Base-by-base conservation (phyloP, 2,888 invertebrate species). In the Sipha maydis region DNA sequence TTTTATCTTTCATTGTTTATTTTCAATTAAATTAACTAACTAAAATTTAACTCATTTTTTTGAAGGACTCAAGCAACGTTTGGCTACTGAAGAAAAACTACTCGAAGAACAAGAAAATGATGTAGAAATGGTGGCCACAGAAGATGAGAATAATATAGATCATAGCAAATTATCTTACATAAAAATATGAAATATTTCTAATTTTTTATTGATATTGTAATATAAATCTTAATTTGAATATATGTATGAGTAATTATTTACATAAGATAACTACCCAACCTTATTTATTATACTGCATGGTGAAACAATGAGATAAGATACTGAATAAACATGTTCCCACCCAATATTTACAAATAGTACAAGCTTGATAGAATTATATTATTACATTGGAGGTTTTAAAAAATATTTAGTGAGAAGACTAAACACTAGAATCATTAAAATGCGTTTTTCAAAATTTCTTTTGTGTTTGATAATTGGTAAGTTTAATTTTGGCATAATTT, bases 31-130 rank as follows among this genome's bases (percentile, higher is more conserved):
- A 48, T 48, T 8, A 14, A 14, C 14, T 11, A 48, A 14, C 48
- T 48, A 48, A 48, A 48, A 48, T 11, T 14, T 48, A 11, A 48
- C 48, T 48, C 0, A 14, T 48, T 48, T 48, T 54, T 73, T 21
- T 54, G 17, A 1, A 88, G 88, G 88, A 61, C 88, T 88, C 21
- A 88, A 88, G 48, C 88, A 88, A 76, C 88, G 88, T 88, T 82
- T 88, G 67, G 82, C 75, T 17, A 88, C 82, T 67, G 88, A 88
- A 88, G 88, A 88, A 88, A 88, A 88, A 88, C 48, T 88, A 34
- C 88, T 88, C 0, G 88, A 88, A 75, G 73, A 88, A 19, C 82
- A 88, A n/a, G 88, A 88, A 82, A 88, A 88, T 82, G 88, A 88
- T 48, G 88, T 82, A n/a, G 88, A 82, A 67, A 88, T 88, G 88